Evolutionary conservation across 2,113 vertebrate species (phyloP).

Genomic region (Isichthys henryi): DNA sequence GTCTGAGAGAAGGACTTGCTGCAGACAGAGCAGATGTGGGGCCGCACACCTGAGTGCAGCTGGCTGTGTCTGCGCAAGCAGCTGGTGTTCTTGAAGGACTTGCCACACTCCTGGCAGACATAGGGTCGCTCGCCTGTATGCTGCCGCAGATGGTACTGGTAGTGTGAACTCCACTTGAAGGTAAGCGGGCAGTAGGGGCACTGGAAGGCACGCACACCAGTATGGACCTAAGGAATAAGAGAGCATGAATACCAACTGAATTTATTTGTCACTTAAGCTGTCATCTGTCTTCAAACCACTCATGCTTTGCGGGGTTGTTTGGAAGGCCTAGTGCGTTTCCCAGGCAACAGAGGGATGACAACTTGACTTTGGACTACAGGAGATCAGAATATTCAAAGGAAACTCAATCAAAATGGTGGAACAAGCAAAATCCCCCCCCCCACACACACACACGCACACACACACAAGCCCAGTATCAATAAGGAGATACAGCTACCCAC

Average conservation of each 20-base stretch:
- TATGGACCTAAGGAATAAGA: constrained; percentile 64
- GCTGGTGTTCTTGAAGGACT: constrained; percentile 87
- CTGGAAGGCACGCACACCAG: constrained; percentile 80
- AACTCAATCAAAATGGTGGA: neutral
- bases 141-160: constrained; percentile 83
- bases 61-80: constrained; percentile 81
- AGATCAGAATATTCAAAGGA: neutral
- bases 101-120: constrained; percentile 79
- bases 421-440: neutral
- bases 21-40: constrained; percentile 73
- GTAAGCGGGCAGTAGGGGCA: constrained; percentile 80
- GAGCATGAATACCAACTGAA: neutral
- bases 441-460: neutral
- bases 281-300: neutral
- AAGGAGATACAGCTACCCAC: neutral
- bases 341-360: neutral
- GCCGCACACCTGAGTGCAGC: constrained; percentile 81
- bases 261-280: neutral
- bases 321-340: neutral
- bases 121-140: constrained; percentile 85
- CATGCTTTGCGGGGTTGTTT: neutral
- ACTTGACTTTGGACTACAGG: neutral
- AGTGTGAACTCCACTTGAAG: constrained; percentile 91
- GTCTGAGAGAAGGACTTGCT: constrained; percentile 84
- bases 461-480: neutral